A percentile compares a stretch with the other conserved stretches of the same genome.
Evolutionary conservation across 1,140 invertebrate species (phyloP).

Genomic region (Scylla paramamosain): DNA sequence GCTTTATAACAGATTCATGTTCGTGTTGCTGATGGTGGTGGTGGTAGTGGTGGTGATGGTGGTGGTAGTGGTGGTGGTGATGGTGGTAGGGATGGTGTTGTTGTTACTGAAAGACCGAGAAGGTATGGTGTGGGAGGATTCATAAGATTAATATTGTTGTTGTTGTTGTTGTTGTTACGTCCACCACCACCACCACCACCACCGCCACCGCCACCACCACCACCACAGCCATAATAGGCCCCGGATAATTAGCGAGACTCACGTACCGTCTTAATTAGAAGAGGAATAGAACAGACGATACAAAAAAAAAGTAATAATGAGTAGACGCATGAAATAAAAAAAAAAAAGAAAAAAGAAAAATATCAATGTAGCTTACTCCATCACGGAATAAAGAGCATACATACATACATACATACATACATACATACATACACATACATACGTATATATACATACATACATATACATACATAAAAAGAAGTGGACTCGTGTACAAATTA

Average conservation of each 20-base stretch:
- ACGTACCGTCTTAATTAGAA: not conserved
- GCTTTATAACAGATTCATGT: no score
- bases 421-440: not conserved
- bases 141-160: not conserved
- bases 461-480: not conserved
- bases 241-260: not conserved
- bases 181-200: not conserved
- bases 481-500: no score
- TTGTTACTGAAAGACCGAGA: no score
- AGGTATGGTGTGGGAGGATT: no score
- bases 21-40: no score
- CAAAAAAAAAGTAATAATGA: no score
- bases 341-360: no score
- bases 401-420: not conserved
- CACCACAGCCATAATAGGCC: not conserved
- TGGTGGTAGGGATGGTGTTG: no score
- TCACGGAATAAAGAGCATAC: not conserved
- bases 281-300: not conserved
- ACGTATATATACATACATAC: not conserved
- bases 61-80: no score
- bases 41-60: no score
- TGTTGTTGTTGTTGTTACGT: not conserved
- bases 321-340: no score
- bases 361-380: no score
- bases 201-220: not conserved